A percentile compares a stretch with the other conserved stretches of the same genome.
Conservation (phyloP, 2,797 vertebrate genomes). For the Acanthornis magna region DNA sequence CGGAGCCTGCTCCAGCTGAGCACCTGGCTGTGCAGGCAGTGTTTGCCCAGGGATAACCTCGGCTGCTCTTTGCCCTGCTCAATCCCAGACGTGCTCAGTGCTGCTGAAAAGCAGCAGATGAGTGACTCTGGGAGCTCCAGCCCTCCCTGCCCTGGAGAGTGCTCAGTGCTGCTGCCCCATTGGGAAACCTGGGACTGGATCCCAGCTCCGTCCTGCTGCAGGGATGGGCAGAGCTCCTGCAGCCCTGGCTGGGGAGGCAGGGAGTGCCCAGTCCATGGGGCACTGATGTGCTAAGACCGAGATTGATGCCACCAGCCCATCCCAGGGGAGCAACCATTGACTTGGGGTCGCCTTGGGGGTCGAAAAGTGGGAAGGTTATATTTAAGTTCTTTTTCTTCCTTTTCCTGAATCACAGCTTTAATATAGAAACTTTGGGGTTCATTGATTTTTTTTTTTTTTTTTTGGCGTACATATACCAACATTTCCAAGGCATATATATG, state of each 20-base stretch:
- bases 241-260: too few relatives aligned
- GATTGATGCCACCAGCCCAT: accelerated
- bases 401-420: background rate
- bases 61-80: background rate
- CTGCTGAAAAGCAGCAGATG: background rate
- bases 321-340: background rate
- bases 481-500: background rate
- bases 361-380: background rate
- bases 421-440: background rate
- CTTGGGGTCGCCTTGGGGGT: background rate
- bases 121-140: background rate
- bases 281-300: background rate
- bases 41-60: background rate
- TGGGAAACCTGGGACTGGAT: accelerated
- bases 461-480: background rate
- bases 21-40: background rate
- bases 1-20: constrained; percentile 8
- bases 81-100: background rate
- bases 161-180: accelerated
- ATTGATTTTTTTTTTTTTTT: background rate
- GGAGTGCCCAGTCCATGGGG: accelerated
- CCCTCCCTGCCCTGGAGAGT: background rate
- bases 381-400: background rate
- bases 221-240: background rate
- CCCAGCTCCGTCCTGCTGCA: background rate